Percentiles rank a stretch among this genome's conserved stretches.
These are phyloP conservation scores for Drosophila tani DNA, from an alignment of 1,140 invertebrate species.

Conservation along the genomic window DNA sequence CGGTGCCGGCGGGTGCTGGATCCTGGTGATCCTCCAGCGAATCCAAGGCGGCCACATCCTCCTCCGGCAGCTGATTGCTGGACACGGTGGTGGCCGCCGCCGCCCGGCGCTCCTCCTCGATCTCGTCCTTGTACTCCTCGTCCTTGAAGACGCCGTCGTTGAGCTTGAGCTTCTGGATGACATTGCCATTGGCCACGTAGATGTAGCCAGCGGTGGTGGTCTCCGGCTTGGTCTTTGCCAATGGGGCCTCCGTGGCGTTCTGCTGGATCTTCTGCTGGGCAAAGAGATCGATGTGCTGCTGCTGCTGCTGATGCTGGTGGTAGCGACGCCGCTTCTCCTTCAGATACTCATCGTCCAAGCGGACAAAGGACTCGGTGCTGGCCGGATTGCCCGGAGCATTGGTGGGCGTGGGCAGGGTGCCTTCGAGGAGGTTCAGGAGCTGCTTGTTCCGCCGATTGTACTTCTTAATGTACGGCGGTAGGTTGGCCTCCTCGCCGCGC, in stretches of 20 bases:
- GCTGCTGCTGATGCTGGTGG: conserved; percentile 59
- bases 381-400: neutral
- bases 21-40: neutral
- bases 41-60: conserved; percentile 7
- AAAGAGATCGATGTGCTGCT: conserved; percentile 45
- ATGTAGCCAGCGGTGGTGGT: conserved; percentile 6
- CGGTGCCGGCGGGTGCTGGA: neutral
- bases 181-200: conserved; percentile 8
- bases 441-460: conserved; percentile 81
- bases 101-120: conserved; percentile 5
- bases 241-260: neutral
- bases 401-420: conserved; percentile 63
- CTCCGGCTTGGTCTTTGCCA: neutral
- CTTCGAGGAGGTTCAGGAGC: conserved; percentile 75
- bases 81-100: neutral
- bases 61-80: conserved; percentile 40
- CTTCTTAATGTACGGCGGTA: conserved; percentile 82
- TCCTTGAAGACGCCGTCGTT: conserved; percentile 12
- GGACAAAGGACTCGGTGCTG: conserved; percentile 19
- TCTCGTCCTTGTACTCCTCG: conserved; percentile 22
- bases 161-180: conserved; percentile 8
- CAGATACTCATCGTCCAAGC: conserved; percentile 73
- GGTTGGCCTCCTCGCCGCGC: conserved; percentile 68
- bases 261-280: conserved; percentile 47
- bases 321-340: conserved; percentile 76